Evolutionary conservation across 2,888 invertebrate species (phyloP), one percentile per base, ranked within the genome.

Genomic region (Luffia ferchaultella): DNA sequence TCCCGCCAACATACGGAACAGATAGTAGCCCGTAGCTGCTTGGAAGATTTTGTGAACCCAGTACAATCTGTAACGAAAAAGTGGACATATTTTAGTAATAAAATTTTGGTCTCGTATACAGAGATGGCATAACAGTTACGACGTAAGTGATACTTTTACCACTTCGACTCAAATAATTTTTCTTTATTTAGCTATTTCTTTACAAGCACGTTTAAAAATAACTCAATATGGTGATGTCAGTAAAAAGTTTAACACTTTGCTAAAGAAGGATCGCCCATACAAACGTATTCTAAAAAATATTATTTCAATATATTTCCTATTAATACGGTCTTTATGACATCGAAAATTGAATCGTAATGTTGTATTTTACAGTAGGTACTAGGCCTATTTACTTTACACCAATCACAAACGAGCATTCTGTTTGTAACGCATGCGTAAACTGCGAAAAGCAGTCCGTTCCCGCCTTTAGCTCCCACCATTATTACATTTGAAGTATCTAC

Each of bases 11-110:
- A 86, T 61, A 62, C 78, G 78, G 55, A 86, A 76, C 52, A 88
- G 55, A 52, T 86, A 75, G 58, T 89, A 86, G 12, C 90, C 80
- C 1, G 88, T 85, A 1, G 88, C 70, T 0, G 87, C 73, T 67
- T 91, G 90, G 53, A 87, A 78, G 41, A 89, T 61, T 61, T 86
- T 85, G 60, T 90, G 88, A 16, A 88, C 76, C 90, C 90, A 91
- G 58, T 88, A 90, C 58, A 91, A 78, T 65, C 91, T 91, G 85
- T 49, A 85, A 70, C 51, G 52, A 53, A 2, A 47, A 40, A 40
- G 7, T 15, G 19, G n/a, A 18, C 2, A 20, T 20, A 20, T 15
- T 18, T 2, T 3, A 5, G 9, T 16, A 43, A 12, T 43, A 16
- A 16, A 7, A n/a, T 43, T 16, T 15, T n/a, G n/a, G n/a, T n/a